A percentile compares a stretch with the other conserved stretches of the same genome.
phyloP scores from a whole-genome alignment of 2,888 invertebrate genomes.

The Sabellastarte sp. region DNA sequence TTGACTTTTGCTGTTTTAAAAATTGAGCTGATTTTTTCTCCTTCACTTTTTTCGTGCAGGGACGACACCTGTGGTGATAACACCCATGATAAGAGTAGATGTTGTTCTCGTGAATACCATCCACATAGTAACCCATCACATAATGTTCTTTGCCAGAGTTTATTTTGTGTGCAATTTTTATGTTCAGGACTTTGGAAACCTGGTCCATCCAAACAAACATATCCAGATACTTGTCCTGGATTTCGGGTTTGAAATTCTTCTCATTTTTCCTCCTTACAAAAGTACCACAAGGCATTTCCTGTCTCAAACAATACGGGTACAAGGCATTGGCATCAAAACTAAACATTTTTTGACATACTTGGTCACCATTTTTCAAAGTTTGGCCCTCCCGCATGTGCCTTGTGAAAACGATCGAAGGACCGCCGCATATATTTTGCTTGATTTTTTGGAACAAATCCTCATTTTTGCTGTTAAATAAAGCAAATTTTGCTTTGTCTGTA shows the following conservation, averaged over 20 bases:
- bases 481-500: slow-evolving; percentile 19
- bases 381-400: not conserved
- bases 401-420: not conserved
- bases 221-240: not conserved
- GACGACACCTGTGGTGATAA: too few species aligned
- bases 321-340: not conserved
- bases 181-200: not conserved
- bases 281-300: not conserved
- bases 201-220: not conserved
- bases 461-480: slow-evolving; percentile 24
- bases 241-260: not conserved
- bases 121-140: not conserved
- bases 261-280: not conserved
- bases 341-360: not conserved
- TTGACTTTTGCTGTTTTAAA: not conserved
- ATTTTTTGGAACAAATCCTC: slow-evolving; percentile 18
- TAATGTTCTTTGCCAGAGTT: not conserved
- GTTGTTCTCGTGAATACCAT: too few species aligned
- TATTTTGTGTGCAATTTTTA: not conserved
- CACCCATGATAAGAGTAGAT: too few species aligned
- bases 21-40: not conserved
- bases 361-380: not conserved
- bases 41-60: too few species aligned
- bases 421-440: not conserved
- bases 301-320: not conserved